Evolutionary conservation across 1,140 invertebrate genomes (phyloP).

Genomic region (Pseudomyrmex concolor): DNA sequence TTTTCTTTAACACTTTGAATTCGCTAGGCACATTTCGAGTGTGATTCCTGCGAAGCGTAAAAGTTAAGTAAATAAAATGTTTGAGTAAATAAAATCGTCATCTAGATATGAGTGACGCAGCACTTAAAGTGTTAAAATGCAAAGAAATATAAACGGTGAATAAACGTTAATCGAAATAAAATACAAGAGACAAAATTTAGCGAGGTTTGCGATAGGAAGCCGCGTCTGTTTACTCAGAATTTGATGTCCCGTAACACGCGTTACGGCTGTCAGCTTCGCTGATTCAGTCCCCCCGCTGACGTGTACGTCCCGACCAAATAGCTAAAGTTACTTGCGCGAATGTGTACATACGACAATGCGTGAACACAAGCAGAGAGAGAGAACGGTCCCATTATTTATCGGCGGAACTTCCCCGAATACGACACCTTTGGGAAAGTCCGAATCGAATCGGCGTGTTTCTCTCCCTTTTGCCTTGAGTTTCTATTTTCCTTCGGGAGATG

Average conservation of each 20-base stretch:
- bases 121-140: too few species aligned
- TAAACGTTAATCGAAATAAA: not conserved
- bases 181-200: not conserved
- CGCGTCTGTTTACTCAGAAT: slow-evolving; percentile 32
- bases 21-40: too few species aligned
- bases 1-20: not conserved
- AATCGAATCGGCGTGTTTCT: slow-evolving; percentile 45
- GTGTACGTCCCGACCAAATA: slow-evolving; percentile 22
- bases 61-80: too few species aligned
- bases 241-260: slow-evolving; percentile 32
- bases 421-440: slow-evolving; percentile 62
- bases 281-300: slow-evolving; percentile 35
- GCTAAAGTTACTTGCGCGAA: slow-evolving; percentile 55
- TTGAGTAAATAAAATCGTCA: too few species aligned
- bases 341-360: slow-evolving; percentile 41
- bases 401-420: slow-evolving; percentile 48
- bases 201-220: not conserved
- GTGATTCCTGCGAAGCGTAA: too few species aligned
- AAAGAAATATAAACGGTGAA: too few species aligned
- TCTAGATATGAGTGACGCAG: too few species aligned
- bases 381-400: slow-evolving; percentile 56
- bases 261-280: slow-evolving; percentile 1
- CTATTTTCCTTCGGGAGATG: slow-evolving; percentile 46
- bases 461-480: slow-evolving; percentile 20
- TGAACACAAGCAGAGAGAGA: slow-evolving; percentile 7